Conservation (phyloP, 2,113 vertebrate genomes). For the Protomyctophum bolini region DNA sequence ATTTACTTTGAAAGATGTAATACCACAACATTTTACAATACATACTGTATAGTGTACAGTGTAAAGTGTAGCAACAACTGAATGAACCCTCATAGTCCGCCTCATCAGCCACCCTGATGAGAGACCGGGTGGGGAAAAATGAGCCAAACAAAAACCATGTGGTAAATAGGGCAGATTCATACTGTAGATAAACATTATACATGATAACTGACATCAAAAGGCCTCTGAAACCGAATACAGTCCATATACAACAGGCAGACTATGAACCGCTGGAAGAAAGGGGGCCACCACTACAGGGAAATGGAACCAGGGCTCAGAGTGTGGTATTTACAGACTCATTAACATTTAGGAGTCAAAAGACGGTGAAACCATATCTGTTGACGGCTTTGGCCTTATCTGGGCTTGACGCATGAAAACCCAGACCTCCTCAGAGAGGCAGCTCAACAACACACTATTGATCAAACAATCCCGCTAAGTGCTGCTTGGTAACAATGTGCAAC, state of each 20-base stretch:
- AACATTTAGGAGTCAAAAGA: conserved; percentile 3
- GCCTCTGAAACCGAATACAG: neutral
- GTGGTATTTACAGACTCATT: conserved; percentile 27
- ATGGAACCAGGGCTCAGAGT: conserved; percentile 8
- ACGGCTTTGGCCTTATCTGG: conserved; percentile 7
- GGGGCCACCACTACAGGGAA: neutral
- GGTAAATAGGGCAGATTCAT: neutral
- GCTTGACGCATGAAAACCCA: conserved; percentile 31
- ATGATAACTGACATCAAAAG: neutral
- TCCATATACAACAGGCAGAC: neutral
- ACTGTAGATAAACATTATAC: neutral
- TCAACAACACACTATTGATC: conserved; percentile 60
- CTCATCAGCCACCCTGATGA: neutral
- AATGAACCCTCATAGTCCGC: neutral
- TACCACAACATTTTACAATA: neutral
- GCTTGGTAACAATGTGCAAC: conserved; percentile 41
- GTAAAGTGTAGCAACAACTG: neutral
- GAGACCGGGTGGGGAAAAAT: neutral
- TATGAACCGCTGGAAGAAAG: neutral
- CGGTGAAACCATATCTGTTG: conserved; percentile 36
- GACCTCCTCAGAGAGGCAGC: conserved; percentile 50
- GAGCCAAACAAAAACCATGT: neutral
- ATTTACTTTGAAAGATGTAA: too few relatives aligned
- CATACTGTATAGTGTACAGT: neutral
- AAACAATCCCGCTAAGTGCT: conserved; percentile 69